Evolutionary conservation across 1,140 invertebrate species (phyloP).

Genomic region (Drosophila ficusphila): DNA sequence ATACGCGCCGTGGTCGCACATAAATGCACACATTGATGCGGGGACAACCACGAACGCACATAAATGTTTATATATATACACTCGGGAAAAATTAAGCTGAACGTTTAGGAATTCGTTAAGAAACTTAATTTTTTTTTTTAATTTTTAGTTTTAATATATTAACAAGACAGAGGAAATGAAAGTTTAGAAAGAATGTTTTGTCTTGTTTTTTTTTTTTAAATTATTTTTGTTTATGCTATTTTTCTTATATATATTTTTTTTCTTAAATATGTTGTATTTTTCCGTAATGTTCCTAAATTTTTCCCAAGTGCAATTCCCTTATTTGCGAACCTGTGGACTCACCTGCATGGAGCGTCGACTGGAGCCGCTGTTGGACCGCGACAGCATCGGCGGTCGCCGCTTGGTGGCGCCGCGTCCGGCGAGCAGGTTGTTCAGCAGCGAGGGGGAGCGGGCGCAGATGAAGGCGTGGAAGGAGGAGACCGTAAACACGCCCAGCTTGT

Average conservation of each 20-base stretch:
- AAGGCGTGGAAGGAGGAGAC: conserved; percentile 99
- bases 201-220: too few relatives aligned
- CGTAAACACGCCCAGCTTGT: conserved; percentile 98
- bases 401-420: conserved; percentile 95
- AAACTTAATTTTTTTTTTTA: too few relatives aligned
- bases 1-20: conserved; percentile 55
- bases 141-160: too few relatives aligned
- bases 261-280: too few relatives aligned
- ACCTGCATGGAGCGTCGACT: conserved; percentile 92
- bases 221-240: too few relatives aligned
- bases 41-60: conserved; percentile 16
- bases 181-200: too few relatives aligned
- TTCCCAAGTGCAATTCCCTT: too few relatives aligned
- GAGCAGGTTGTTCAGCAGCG: conserved; percentile 95
- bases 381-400: conserved; percentile 92
- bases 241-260: too few relatives aligned
- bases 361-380: conserved; percentile 94
- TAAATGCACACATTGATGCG: conserved; percentile 38
- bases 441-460: conserved; percentile 97
- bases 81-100: background rate
- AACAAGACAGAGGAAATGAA: too few relatives aligned
- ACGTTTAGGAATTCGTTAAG: background rate
- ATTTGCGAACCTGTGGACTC: too few relatives aligned
- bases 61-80: conserved; percentile 1
- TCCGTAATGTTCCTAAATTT: too few relatives aligned